Evolutionary conservation across 2,888 invertebrate genomes (phyloP).

Genomic region (Lasioglossum oenotherae): DNA sequence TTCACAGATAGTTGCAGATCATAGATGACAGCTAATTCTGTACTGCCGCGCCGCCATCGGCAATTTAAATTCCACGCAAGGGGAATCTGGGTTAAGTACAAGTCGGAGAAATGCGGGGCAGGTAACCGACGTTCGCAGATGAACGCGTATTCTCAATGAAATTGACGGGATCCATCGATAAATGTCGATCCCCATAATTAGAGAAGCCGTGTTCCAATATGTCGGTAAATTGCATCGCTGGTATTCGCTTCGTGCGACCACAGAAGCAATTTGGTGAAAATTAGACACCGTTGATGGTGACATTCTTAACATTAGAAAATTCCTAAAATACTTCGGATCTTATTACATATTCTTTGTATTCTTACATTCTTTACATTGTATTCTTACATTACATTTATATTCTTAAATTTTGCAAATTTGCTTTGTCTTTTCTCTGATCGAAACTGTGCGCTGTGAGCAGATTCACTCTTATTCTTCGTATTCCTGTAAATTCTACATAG

Average conservation of each 20-base stretch:
- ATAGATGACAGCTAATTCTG: conserved; percentile 24
- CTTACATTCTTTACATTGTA: no score
- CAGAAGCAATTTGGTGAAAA: neutral
- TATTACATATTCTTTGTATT: neutral
- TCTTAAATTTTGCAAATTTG: no score
- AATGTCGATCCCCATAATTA: conserved; percentile 5
- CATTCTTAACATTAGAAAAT: neutral
- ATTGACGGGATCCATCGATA: conserved; percentile 18
- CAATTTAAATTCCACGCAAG: conserved; percentile 40
- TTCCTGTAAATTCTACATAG: no score
- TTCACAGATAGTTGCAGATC: conserved; percentile 24
- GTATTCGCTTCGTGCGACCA: neutral
- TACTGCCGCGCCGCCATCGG: conserved; percentile 6
- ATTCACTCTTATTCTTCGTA: no score
- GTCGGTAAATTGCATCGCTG: neutral
- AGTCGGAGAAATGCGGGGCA: conserved; percentile 44
- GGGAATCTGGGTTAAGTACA: conserved; percentile 44
- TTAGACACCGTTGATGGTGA: neutral
- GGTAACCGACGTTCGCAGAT: conserved; percentile 30
- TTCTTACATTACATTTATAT: no score
- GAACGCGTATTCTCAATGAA: conserved; percentile 23
- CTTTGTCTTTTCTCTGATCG: no score
- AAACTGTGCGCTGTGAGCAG: no score
- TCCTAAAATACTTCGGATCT: no score
- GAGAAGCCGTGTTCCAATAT: neutral